These are phyloP conservation scores for Intellagama lesueurii DNA, from an alignment of 2,797 vertebrate species.

Conservation along the genomic window DNA sequence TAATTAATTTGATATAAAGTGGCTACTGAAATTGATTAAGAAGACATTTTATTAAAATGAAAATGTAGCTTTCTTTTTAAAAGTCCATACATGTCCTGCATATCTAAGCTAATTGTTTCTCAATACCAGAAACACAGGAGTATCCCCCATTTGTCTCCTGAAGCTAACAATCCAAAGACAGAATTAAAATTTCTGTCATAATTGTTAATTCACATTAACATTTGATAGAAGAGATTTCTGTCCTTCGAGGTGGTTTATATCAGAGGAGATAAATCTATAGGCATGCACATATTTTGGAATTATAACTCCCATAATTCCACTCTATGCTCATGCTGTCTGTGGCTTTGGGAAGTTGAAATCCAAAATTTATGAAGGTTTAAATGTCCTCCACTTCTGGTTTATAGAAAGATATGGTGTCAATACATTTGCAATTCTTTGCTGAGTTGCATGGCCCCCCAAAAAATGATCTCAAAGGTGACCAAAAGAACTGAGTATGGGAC, in stretches of 20 bases:
- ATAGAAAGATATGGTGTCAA: too few relatives aligned
- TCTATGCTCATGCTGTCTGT: too few relatives aligned
- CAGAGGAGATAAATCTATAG: too few relatives aligned
- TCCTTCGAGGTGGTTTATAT: neutral
- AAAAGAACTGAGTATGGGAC: too few relatives aligned
- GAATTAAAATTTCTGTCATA: neutral
- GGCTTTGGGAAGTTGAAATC: too few relatives aligned
- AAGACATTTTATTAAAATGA: neutral
- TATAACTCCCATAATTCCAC: too few relatives aligned
- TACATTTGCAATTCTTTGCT: too few relatives aligned
- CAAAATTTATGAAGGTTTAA: too few relatives aligned
- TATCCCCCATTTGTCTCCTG: neutral
- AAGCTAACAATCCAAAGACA: neutral
- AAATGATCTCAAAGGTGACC: too few relatives aligned
- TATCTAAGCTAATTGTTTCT: neutral
- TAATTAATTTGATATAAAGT: conserved; percentile 29
- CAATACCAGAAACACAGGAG: neutral
- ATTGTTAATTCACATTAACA: neutral
- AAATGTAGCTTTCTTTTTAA: conserved; percentile 13
- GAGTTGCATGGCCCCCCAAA: too few relatives aligned
- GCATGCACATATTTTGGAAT: too few relatives aligned
- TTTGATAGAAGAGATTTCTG: neutral
- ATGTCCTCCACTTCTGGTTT: too few relatives aligned
- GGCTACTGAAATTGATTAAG: conserved; percentile 34
- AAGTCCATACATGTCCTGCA: neutral